Evolutionary conservation across 2,888 invertebrate genomes (phyloP).

Genomic region (Stictocephala bisonia): DNA sequence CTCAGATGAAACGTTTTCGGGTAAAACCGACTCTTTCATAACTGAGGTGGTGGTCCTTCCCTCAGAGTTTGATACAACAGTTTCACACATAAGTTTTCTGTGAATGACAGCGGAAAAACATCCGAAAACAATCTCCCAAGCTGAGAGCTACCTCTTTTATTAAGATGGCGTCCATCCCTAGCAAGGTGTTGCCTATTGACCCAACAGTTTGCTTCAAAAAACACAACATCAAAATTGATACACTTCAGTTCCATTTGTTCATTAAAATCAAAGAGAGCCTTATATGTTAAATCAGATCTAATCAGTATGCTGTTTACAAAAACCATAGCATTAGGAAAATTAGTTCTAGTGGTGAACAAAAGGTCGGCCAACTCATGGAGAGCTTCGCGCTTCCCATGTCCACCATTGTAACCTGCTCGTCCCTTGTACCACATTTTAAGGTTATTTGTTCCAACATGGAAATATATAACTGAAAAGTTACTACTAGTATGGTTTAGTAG

Average conservation of each 20-base stretch:
- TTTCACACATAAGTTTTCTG: too few relatives aligned
- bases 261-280: neutral
- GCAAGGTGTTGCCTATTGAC: neutral
- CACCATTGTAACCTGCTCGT: neutral
- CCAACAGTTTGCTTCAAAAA: neutral
- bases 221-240: neutral
- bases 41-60: too few relatives aligned
- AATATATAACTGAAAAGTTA: neutral
- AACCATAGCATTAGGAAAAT: neutral
- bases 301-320: neutral
- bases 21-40: too few relatives aligned
- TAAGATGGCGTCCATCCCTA: neutral
- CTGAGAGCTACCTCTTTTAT: neutral
- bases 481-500: neutral
- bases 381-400: neutral
- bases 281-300: neutral
- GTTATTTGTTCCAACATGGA: neutral
- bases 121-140: slow-evolving; percentile 2
- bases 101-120: neutral
- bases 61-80: too few relatives aligned
- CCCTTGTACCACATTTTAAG: neutral
- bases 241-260: neutral
- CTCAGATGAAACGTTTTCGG: too few relatives aligned
- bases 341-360: neutral
- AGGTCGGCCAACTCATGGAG: slow-evolving; percentile 10